Base-by-base conservation (phyloP, 2,113 vertebrate species). In the Furnarius figulus region DNA sequence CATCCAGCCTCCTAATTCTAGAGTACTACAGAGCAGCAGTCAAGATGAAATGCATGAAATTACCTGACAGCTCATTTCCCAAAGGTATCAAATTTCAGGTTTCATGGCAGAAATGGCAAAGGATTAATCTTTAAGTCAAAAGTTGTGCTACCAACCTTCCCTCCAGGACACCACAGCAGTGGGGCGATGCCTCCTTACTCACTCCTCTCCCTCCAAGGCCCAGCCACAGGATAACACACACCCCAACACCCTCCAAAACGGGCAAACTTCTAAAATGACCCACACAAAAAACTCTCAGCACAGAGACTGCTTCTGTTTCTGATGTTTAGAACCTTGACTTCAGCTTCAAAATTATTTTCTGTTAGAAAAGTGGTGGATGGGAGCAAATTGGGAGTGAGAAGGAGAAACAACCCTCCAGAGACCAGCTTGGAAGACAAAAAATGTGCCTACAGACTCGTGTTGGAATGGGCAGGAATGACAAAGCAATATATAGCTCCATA, bases 401-500 rank as follows among this genome's bases (percentile, higher is more conserved):
- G 28, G 20, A 24, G 8, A 40, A 7, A 22, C 10, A 52, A 49
- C 12, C 25, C 11, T 33, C 33, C n/a, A 14, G 55, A 67, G 31
- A 12, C 2, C 0, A 0, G 8, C 31, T 0, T 40, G 71, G 72
- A 18, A 61, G 49, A 10, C 2, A 14, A 11, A 13, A 22, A 14
- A 4, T 24, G 3, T 1, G 19, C 65, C 25, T 2, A 0, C 0
- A 0, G 44, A 5, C 24, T 14, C 20, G 58, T 8, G 46, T 0
- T 72, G 49, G 75, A 66, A 42, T 0, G 20, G 22, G 55, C 37
- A 88, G 77, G 50, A 55, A 47, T 1, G 2, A 31, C 67, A 37
- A 67, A 42, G 72, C 58, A 21, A 14, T 4, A 20, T 2, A 5
- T 1, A 30, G 23, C 8, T 0, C 4, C 33, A 9, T 0, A 37